phyloP scores from a whole-genome alignment of 2,113 vertebrate species.

The Embiotoca jacksoni region DNA sequence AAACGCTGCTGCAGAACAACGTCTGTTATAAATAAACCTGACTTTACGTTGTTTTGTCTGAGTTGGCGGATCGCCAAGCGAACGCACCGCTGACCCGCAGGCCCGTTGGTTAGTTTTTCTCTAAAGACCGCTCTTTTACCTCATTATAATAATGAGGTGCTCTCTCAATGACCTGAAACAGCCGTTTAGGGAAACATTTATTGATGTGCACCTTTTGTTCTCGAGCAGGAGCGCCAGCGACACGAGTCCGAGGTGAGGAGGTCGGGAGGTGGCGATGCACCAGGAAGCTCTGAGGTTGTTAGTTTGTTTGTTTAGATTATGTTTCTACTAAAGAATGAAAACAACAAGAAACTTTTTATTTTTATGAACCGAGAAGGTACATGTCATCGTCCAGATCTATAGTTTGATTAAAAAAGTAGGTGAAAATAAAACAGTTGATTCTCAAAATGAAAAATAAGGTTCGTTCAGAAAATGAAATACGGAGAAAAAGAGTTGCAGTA shows the following conservation, averaged over 20 bases:
- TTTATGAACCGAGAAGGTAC: too few species aligned
- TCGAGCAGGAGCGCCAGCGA: slow-evolving; percentile 42
- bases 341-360: too few species aligned
- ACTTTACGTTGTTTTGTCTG: slow-evolving; percentile 17
- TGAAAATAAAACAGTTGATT: too few species aligned
- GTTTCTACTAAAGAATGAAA: too few species aligned
- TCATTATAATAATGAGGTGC: slow-evolving; percentile 71
- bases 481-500: too few species aligned
- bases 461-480: too few species aligned
- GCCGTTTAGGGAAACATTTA: slow-evolving; percentile 65
- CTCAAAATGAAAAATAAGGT: too few species aligned
- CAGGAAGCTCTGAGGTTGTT: too few species aligned
- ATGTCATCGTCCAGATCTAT: too few species aligned
- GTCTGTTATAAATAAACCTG: slow-evolving; percentile 16
- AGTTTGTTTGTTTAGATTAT: too few species aligned
- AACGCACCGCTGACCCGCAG: background rate
- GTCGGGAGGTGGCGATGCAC: background rate
- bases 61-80: slow-evolving; percentile 11
- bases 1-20: background rate
- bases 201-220: slow-evolving; percentile 63
- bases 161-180: slow-evolving; percentile 67
- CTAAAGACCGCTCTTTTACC: slow-evolving; percentile 66
- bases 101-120: slow-evolving; percentile 60
- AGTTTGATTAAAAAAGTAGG: too few species aligned
- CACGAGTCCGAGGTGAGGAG: slow-evolving; percentile 50